Evolutionary conservation across 2,888 invertebrate genomes (phyloP), one percentile per base, ranked within the genome.

Genomic region (Drosophila borealis): DNA sequence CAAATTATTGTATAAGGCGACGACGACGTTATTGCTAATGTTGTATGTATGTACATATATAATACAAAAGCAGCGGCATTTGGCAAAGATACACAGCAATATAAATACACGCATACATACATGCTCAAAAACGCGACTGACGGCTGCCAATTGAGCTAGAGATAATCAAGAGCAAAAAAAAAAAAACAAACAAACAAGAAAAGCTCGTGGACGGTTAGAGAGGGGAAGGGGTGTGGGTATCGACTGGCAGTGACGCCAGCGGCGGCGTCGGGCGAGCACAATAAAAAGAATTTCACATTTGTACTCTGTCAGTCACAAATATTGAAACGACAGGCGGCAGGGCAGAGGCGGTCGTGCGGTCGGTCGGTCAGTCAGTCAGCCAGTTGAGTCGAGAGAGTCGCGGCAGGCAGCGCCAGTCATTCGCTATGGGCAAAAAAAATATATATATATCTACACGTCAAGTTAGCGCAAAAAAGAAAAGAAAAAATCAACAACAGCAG

Each of bases 271-370:
- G 60, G 70, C 69, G 63, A 48, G 55, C 71, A 82, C 80, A 82
- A 82, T 80, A 71, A 85, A 80, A 85, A 85, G 86, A 83, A 85
- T 82, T 85, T 83, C 86, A 85, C 82, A 83, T 83, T 85, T 85
- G 83, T 82, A 80, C 83, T 63, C 80, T 76, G 82, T 85, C 82
- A 82, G 80, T 83, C 83, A 85, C 76, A 85, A 82, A 82, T 85
- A 82, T 82, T 82, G 80, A 80, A 75, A 61, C 57, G 79, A 68
- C 65, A 42, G 19, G 17, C 5, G 25, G 29, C 9, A 17, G 39
- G 21, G 25, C 11, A 21, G 25, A 13, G n/a, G 29, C 17, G 25
- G 17, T 25, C 36, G 19, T 17, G 2, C 17, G 37, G 41, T 3
- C 11, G 14, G 37, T 44, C 37, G 25, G 34, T 41, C 59, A 39